These are phyloP conservation scores for Valencia hispanica DNA, from an alignment of 2,797 vertebrate genomes.

Conservation along the genomic window DNA sequence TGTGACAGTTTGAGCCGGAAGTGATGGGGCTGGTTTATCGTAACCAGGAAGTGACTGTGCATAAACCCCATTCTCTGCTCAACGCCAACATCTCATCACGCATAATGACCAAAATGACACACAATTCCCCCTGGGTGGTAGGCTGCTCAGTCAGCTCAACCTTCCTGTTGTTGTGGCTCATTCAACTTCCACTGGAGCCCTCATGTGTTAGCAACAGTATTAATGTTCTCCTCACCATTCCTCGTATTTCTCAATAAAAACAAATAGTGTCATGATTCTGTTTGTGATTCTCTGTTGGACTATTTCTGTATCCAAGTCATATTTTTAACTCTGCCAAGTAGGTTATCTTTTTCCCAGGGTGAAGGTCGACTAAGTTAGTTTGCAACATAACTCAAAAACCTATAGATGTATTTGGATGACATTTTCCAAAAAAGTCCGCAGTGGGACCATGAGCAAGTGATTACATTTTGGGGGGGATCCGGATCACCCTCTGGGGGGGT, in stretches of 20 bases:
- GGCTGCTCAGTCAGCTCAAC: constrained; percentile 1
- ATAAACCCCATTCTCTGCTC: neutral
- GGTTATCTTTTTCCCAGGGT: too few relatives aligned
- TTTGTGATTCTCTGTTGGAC: neutral
- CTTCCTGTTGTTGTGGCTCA: neutral
- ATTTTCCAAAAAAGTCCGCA: too few relatives aligned
- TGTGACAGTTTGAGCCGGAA: too few relatives aligned
- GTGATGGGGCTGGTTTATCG: too few relatives aligned
- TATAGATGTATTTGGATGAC: too few relatives aligned
- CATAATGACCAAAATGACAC: neutral
- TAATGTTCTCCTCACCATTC: neutral
- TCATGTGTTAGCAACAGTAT: neutral
- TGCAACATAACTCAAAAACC: too few relatives aligned
- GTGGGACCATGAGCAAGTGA: too few relatives aligned
- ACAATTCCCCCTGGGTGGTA: neutral
- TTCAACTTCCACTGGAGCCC: neutral
- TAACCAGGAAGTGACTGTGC: too few relatives aligned
- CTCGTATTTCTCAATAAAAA: neutral
- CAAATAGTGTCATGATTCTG: neutral
- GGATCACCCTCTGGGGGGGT: too few relatives aligned
- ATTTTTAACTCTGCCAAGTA: too few relatives aligned
- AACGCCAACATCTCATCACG: neutral
- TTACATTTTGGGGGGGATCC: too few relatives aligned
- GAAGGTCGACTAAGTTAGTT: too few relatives aligned
- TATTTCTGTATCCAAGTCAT: neutral